Conservation (phyloP, 2,797 vertebrate genomes). For the Fistularia commersonii region DNA sequence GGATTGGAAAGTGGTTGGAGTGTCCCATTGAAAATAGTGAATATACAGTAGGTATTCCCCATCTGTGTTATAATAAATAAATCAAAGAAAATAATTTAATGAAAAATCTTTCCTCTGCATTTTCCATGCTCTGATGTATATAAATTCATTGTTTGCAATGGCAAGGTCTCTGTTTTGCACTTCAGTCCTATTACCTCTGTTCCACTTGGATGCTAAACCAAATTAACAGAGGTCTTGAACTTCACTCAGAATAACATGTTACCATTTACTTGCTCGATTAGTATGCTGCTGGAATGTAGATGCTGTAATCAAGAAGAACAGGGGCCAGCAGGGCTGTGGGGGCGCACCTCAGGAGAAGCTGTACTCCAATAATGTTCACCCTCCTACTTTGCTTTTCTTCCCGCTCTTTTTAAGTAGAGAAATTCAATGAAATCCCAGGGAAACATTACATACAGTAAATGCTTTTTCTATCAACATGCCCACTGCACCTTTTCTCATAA, state of each 20-base stretch:
- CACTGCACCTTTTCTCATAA: constrained; percentile 30
- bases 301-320: constrained; percentile 38
- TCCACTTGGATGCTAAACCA: constrained; percentile 62
- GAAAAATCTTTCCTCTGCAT: too few relatives aligned
- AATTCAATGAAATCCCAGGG: constrained; percentile 51
- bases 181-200: constrained; percentile 56
- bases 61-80: too few relatives aligned
- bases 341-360: neutral
- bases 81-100: too few relatives aligned
- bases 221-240: constrained; percentile 65
- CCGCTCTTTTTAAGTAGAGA: constrained; percentile 21
- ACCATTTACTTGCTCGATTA: constrained; percentile 69
- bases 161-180: constrained; percentile 29
- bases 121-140: constrained; percentile 1
- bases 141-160: constrained; percentile 8
- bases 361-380: constrained; percentile 15
- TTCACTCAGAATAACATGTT: constrained; percentile 50
- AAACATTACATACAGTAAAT: constrained; percentile 46
- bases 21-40: too few relatives aligned
- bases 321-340: constrained; percentile 17
- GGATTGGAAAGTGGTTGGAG: too few relatives aligned
- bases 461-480: constrained; percentile 18
- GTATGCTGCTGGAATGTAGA: constrained; percentile 50
- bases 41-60: too few relatives aligned
- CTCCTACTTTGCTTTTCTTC: neutral